Evolutionary conservation across 2,113 vertebrate genomes (phyloP).

Genomic region (Anolis carolinensis): DNA sequence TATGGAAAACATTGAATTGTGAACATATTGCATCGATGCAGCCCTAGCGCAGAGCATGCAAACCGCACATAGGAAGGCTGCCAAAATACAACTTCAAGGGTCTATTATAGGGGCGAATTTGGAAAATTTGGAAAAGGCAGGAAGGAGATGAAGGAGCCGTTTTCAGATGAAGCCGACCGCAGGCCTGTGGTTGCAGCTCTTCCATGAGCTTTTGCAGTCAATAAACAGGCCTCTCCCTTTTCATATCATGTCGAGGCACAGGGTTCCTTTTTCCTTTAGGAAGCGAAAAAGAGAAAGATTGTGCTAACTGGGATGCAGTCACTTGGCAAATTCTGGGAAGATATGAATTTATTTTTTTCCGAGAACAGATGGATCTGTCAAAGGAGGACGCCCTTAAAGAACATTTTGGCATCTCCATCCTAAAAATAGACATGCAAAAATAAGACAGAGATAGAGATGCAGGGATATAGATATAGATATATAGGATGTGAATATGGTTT

Average conservation of each 20-base stretch:
- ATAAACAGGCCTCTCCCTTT: background rate
- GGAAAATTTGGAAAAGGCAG: too few relatives aligned
- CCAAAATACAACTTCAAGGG: background rate
- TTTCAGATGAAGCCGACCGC: background rate
- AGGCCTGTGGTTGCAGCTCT: background rate
- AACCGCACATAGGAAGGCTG: background rate
- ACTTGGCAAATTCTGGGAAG: too few relatives aligned
- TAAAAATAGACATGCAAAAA: background rate
- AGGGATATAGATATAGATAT: too few relatives aligned
- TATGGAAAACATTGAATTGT: too few relatives aligned
- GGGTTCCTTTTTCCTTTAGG: background rate
- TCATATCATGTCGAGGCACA: background rate
- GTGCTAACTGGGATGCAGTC: background rate
- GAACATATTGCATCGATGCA: background rate
- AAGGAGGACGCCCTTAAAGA: background rate
- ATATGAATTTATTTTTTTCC: background rate
- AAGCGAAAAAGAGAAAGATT: background rate
- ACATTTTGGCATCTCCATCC: background rate
- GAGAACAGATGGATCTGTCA: background rate
- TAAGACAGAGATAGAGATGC: background rate
- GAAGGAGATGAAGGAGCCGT: too few relatives aligned
- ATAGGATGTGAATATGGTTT: too few relatives aligned
- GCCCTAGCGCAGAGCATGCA: background rate
- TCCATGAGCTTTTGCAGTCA: background rate
- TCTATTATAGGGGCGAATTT: too few relatives aligned